Evolutionary conservation across 1,140 invertebrate species (phyloP).

Genomic region (Diplogasteroides magnus): DNA sequence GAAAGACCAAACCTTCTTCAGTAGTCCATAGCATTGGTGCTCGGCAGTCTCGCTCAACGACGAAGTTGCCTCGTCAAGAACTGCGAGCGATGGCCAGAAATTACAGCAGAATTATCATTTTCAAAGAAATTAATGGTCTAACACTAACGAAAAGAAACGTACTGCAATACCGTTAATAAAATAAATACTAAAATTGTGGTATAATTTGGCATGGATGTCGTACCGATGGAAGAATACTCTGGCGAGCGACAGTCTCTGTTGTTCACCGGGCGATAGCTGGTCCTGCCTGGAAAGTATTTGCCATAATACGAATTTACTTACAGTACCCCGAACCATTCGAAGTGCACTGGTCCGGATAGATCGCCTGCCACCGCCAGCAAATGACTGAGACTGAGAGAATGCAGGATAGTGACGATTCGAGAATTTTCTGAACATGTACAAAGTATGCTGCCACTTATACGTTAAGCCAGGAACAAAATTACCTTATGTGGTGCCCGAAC

Average conservation of each 20-base stretch:
- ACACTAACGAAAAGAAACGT: too few species aligned
- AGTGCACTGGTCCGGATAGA: constrained; percentile 19
- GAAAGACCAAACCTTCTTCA: constrained; percentile 17
- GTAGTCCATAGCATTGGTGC: constrained; percentile 57
- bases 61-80: constrained; percentile 65
- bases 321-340: constrained; percentile 22
- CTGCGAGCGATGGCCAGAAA: constrained; percentile 60
- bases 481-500: too few species aligned
- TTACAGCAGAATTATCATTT: too few species aligned
- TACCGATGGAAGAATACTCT: constrained; percentile 63
- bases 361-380: constrained; percentile 21
- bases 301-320: not conserved
- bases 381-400: constrained; percentile 18
- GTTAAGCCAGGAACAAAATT: too few species aligned
- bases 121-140: too few species aligned
- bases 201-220: too few species aligned
- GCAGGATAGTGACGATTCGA: constrained; percentile 23
- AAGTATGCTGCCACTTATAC: too few species aligned
- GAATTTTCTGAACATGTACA: too few species aligned
- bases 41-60: constrained; percentile 62
- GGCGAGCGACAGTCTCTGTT: constrained; percentile 63
- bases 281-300: constrained; percentile 59
- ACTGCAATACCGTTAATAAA: too few species aligned
- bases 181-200: too few species aligned
- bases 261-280: constrained; percentile 64